Evolutionary conservation across 2,888 invertebrate genomes (phyloP).

Genomic region (Drosophila siamana): DNA sequence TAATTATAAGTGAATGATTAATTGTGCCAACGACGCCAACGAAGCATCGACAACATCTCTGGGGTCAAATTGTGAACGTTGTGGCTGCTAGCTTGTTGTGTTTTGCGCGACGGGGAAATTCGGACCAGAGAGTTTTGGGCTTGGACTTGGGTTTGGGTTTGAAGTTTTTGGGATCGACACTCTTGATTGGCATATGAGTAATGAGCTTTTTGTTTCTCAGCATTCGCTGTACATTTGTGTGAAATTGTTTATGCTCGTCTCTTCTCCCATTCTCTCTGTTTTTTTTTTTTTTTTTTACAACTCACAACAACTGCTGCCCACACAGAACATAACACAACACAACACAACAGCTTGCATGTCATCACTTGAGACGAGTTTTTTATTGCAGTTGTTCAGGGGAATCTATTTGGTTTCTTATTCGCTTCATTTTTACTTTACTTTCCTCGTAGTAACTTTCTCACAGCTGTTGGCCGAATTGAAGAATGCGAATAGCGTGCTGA

Average conservation of each 20-base stretch:
- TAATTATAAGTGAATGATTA: conserved; percentile 80
- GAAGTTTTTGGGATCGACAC: conserved; percentile 21
- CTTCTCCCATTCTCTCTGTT: conserved; percentile 24
- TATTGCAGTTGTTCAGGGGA: conserved; percentile 30
- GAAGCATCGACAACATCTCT: conserved; percentile 57
- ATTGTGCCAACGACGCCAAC: conserved; percentile 65
- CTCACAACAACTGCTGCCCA: conserved; percentile 44
- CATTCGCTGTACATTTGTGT: conserved; percentile 54
- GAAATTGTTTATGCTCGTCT: conserved; percentile 63
- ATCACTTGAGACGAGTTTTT: conserved; percentile 68
- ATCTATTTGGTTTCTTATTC: conserved; percentile 44
- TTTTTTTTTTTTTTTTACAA: conserved; percentile 40
- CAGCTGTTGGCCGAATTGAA: conserved; percentile 65
- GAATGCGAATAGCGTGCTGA: conserved; percentile 74
- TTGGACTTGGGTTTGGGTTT: not conserved
- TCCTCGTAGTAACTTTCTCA: conserved; percentile 65
- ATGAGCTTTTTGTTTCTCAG: conserved; percentile 77
- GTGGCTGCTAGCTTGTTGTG: conserved; percentile 59
- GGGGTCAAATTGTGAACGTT: conserved; percentile 53
- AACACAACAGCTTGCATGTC: conserved; percentile 72
- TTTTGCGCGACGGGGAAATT: not conserved
- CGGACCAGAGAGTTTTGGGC: conserved; percentile 7
- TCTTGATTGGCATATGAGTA: conserved; percentile 80
- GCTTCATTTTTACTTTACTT: conserved; percentile 44
- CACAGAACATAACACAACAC: conserved; percentile 43